phyloP scores from a whole-genome alignment of 2,113 vertebrate genomes.

The Clarias gariepinus region DNA sequence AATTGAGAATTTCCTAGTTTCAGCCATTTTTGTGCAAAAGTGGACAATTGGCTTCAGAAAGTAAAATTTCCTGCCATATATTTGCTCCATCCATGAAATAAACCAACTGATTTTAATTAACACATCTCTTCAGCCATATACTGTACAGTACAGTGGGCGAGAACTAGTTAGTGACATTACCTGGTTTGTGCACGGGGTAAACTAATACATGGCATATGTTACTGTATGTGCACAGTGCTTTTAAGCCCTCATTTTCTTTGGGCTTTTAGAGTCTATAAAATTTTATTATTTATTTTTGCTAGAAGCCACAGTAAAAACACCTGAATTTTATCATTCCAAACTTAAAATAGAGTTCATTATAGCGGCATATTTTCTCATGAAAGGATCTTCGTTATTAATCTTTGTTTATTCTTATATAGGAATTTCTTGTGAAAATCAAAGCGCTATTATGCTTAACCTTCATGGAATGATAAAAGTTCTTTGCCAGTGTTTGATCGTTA shows the following conservation, averaged over 20 bases:
- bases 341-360: neutral
- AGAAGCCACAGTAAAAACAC: neutral
- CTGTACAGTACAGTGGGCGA: no score
- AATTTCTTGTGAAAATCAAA: neutral
- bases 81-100: no score
- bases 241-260: neutral
- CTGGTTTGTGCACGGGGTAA: no score
- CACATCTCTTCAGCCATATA: no score
- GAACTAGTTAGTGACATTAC: no score
- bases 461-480: constrained; percentile 43
- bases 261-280: neutral
- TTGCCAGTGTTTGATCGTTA: constrained; percentile 29
- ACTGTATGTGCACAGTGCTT: neutral
- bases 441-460: neutral
- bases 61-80: no score
- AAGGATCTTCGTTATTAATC: neutral
- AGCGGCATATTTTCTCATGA: neutral
- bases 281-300: neutral
- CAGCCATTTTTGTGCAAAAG: no score
- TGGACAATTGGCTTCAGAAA: no score
- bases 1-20: no score
- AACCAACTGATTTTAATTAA: no score
- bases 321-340: neutral
- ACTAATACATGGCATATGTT: no score
- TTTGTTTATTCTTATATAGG: neutral